Evolutionary conservation across 1,140 invertebrate genomes (phyloP), one percentile per base, ranked within the genome.

Genomic region (Lerema accius): DNA sequence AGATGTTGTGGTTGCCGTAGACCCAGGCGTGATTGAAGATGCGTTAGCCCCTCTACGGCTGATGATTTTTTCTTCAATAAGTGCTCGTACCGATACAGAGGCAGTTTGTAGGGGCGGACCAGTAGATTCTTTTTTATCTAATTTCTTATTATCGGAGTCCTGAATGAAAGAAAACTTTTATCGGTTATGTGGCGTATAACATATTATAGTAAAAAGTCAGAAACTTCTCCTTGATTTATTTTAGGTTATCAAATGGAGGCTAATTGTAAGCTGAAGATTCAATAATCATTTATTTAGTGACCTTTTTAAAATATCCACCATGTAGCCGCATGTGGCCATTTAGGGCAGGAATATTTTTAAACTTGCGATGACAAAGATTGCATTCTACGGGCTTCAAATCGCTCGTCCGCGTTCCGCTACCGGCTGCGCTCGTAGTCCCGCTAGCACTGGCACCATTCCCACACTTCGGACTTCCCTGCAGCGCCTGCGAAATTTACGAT

Each of bases 241-340:
- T n/a, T n/a, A n/a, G n/a, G n/a, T n/a, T n/a, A n/a, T n/a, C n/a
- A n/a, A n/a, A n/a, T n/a, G n/a, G n/a, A n/a, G n/a, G n/a, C n/a
- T n/a, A n/a, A n/a, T n/a, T n/a, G n/a, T n/a, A n/a, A n/a, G n/a
- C n/a, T n/a, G n/a, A n/a, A n/a, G n/a, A n/a, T n/a, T n/a, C n/a
- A n/a, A n/a, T n/a, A n/a, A n/a, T n/a, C n/a, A n/a, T n/a, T n/a
- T n/a, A 16, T 45, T 42, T 23, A 23, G 35, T 60, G 85, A 96
- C 96, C 94, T 98, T 98, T 90, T 98, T 98, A 82, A 98, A 97
- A 88, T 98, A 99, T 53, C 98, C 98, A 10, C 98, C 98, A 91
- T 99, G 98, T 15, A 99, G 92, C 73, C 98, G 92, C 98, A 99
- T 99, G 82, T 99, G 98, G 10, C 98, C 98, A 92, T 99, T 99